Evolutionary conservation across 2,113 vertebrate species (phyloP).

Genomic region (Pionites leucogaster): DNA sequence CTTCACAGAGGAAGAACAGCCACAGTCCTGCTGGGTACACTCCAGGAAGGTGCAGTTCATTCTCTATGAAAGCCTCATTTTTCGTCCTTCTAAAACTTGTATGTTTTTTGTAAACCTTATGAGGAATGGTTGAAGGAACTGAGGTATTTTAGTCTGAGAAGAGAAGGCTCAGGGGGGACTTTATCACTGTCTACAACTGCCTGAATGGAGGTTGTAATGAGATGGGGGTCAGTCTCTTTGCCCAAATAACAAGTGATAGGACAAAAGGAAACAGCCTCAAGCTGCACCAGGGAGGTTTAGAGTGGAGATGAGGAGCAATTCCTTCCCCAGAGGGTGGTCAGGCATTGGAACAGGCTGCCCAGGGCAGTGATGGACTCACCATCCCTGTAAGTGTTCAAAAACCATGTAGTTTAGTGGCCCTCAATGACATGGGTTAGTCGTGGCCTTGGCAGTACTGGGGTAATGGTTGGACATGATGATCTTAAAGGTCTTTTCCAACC

Average conservation of each 20-base stretch:
- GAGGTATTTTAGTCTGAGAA: neutral
- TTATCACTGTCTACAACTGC: neutral
- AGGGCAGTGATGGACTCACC: neutral
- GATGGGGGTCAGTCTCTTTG: neutral
- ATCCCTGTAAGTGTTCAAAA: neutral
- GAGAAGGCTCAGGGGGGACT: neutral
- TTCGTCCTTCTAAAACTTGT: neutral
- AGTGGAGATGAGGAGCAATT: neutral
- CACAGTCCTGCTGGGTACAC: neutral
- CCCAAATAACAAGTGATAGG: neutral
- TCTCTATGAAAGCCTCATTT: neutral
- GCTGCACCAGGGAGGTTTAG: neutral
- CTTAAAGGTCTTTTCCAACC: neutral
- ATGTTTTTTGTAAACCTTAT: neutral
- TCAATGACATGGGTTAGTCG: neutral
- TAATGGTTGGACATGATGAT: neutral
- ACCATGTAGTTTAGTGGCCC: neutral
- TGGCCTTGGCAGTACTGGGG: neutral
- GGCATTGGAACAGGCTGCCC: neutral
- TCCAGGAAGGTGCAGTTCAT: neutral
- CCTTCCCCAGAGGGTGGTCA: neutral
- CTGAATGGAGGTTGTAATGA: neutral
- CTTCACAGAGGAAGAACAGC: neutral
- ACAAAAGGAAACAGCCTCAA: neutral
- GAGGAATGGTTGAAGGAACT: neutral